Conservation (phyloP, 2,888 invertebrate species). For the Melanargia galathea region DNA sequence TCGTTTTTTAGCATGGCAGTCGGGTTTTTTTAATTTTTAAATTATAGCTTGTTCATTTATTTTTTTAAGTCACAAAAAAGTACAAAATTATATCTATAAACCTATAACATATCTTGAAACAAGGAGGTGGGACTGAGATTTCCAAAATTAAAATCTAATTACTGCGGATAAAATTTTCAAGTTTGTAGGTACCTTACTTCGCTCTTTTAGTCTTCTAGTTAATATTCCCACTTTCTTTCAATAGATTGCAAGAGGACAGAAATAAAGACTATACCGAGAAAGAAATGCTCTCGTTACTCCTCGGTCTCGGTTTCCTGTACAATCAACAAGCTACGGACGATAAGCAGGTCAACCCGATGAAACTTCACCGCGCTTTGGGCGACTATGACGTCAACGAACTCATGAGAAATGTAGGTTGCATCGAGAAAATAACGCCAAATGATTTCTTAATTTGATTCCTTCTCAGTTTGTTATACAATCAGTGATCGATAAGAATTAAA, state of each 20-base stretch:
- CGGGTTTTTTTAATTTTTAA: too few relatives aligned
- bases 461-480: slow-evolving; percentile 6
- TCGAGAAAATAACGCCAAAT: background rate
- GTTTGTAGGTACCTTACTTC: too few relatives aligned
- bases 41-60: too few relatives aligned
- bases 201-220: too few relatives aligned
- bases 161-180: too few relatives aligned
- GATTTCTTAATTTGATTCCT: background rate
- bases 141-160: too few relatives aligned
- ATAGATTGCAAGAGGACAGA: slow-evolving; percentile 62
- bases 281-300: slow-evolving; percentile 63
- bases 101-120: too few relatives aligned
- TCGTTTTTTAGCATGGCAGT: too few relatives aligned
- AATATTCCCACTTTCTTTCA: too few relatives aligned
- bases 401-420: slow-evolving; percentile 59
- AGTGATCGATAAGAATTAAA: slow-evolving; percentile 3
- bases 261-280: slow-evolving; percentile 63
- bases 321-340: slow-evolving; percentile 55
- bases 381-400: slow-evolving; percentile 68
- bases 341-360: slow-evolving; percentile 50
- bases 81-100: too few relatives aligned
- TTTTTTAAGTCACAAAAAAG: too few relatives aligned
- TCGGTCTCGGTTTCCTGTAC: slow-evolving; percentile 67
- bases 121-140: too few relatives aligned
- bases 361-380: slow-evolving; percentile 68